Evolutionary conservation across 2,797 vertebrate species (phyloP).

Genomic region (Tauraco hartlaubi): DNA sequence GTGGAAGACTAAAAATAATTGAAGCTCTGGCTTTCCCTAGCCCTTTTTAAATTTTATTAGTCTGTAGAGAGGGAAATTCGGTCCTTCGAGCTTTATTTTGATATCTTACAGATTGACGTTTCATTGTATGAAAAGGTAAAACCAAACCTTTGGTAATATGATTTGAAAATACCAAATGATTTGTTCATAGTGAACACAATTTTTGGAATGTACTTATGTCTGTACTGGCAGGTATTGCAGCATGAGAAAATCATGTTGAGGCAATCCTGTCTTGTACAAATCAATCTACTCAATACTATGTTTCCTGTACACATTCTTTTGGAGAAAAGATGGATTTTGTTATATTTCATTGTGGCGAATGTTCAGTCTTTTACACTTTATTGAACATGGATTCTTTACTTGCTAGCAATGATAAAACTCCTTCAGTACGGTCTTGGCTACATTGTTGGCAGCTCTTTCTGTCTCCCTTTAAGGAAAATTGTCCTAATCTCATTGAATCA

Average conservation of each 20-base stretch:
- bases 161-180: not conserved
- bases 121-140: not conserved
- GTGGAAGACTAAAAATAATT: not conserved
- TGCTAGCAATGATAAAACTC: not conserved
- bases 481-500: not conserved
- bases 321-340: not conserved
- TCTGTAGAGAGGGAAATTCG: not conserved
- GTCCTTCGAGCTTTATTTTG: conserved; percentile 1
- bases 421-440: not conserved
- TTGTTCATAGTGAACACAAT: not conserved
- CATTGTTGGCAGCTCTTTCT: not conserved
- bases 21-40: not conserved
- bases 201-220: not conserved
- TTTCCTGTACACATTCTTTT: not conserved
- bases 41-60: not conserved
- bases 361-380: not conserved
- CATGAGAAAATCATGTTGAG: not conserved
- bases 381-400: not conserved
- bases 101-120: not conserved
- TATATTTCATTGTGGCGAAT: not conserved
- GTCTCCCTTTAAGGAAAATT: not conserved
- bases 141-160: not conserved
- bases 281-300: not conserved
- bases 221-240: not conserved
- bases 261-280: not conserved